phyloP scores from a whole-genome alignment of 2,113 vertebrate species.

The Tenebrosternarchus preto region DNA sequence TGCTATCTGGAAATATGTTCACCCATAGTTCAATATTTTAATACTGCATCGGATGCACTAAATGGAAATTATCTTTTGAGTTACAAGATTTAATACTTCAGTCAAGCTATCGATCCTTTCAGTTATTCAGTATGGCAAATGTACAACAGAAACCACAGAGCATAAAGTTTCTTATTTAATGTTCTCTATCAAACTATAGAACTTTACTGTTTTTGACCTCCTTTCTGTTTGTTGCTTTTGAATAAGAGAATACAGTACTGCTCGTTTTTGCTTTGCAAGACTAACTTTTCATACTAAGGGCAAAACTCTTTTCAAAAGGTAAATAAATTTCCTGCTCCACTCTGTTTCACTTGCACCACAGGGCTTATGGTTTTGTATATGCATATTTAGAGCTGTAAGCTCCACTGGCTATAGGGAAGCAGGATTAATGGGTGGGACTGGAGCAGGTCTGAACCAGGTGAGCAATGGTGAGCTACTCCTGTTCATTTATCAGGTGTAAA shows the following conservation, averaged over 20 bases:
- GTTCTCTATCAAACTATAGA: not conserved
- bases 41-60: not conserved
- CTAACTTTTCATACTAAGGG: conserved; percentile 20
- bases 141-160: conserved; percentile 11
- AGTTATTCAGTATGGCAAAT: not conserved
- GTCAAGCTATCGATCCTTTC: not conserved
- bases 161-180: not conserved
- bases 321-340: conserved; percentile 32
- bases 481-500: conserved; percentile 56
- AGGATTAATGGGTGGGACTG: conserved; percentile 49
- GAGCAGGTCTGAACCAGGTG: conserved; percentile 46
- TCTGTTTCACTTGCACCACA: conserved; percentile 34
- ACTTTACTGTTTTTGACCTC: not conserved
- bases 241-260: conserved; percentile 10
- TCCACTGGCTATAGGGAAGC: conserved; percentile 14
- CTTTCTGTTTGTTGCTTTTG: not conserved
- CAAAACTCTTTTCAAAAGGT: not conserved
- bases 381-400: conserved; percentile 48
- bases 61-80: conserved; percentile 10
- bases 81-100: too few relatives aligned
- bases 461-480: conserved; percentile 47
- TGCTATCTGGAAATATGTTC: not conserved
- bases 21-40: not conserved
- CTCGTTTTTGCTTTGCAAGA: conserved; percentile 8
- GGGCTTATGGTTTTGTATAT: conserved; percentile 52